A percentile compares a stretch with the other conserved stretches of the same genome.
Evolutionary conservation across 2,888 invertebrate genomes (phyloP).

Genomic region (Oligia fasciuncula): DNA sequence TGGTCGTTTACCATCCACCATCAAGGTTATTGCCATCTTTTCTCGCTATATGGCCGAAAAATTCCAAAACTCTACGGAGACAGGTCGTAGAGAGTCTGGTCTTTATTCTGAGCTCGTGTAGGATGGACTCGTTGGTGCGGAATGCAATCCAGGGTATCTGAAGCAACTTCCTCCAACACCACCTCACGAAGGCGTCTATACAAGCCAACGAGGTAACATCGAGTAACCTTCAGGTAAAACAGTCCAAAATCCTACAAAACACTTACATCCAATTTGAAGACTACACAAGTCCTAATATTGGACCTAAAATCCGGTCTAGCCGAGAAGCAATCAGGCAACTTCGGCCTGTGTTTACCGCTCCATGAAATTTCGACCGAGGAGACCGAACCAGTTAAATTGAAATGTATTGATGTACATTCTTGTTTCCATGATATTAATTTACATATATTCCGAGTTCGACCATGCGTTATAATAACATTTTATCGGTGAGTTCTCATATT

Average conservation of each 20-base stretch:
- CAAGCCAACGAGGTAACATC: background rate
- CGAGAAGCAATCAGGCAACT: slow-evolving; percentile 73
- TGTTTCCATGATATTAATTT: slow-evolving; percentile 59
- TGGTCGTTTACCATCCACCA: too few species aligned
- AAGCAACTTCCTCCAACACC: too few species aligned
- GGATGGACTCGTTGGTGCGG: too few species aligned
- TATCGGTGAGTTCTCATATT: slow-evolving; percentile 29
- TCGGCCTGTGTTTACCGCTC: slow-evolving; percentile 66
- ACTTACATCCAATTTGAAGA: slow-evolving; percentile 18
- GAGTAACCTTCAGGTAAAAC: too few species aligned
- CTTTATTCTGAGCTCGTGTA: too few species aligned
- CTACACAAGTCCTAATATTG: slow-evolving; percentile 15
- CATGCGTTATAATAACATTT: slow-evolving; percentile 50
- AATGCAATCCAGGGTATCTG: too few species aligned
- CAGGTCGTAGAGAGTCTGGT: too few species aligned
- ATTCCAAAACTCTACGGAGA: too few species aligned
- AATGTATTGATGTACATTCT: slow-evolving; percentile 61
- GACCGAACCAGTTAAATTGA: slow-evolving; percentile 66
- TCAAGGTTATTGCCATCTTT: too few species aligned
- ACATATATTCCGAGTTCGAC: slow-evolving; percentile 36
- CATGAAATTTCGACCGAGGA: slow-evolving; percentile 72
- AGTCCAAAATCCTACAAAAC: background rate
- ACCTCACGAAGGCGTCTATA: too few species aligned
- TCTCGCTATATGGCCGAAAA: too few species aligned
- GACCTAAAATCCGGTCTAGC: slow-evolving; percentile 40